These are phyloP conservation scores for Riparia riparia DNA, from an alignment of 2,113 vertebrate genomes.

Conservation along the genomic window DNA sequence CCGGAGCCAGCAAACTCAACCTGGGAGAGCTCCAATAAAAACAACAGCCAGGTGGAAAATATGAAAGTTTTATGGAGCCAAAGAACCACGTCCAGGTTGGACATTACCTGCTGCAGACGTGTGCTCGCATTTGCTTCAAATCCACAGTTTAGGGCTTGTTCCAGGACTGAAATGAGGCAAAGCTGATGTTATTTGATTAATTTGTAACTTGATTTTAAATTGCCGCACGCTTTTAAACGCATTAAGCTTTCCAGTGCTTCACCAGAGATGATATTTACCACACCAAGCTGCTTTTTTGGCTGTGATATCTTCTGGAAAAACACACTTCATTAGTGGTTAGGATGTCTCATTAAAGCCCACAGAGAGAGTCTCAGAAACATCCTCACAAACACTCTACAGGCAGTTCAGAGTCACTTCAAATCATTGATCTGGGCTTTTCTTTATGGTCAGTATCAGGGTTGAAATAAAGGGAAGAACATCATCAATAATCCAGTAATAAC, in stretches of 20 bases:
- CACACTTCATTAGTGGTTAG: background rate
- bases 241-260: background rate
- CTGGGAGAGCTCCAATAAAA: background rate
- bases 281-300: background rate
- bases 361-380: background rate
- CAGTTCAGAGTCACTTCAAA: background rate
- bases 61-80: background rate
- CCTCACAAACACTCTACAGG: background rate
- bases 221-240: background rate
- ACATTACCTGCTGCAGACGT: background rate
- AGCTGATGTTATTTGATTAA: background rate
- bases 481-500: background rate
- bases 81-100: background rate
- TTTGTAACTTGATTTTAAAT: background rate
- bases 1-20: background rate
- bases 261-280: background rate
- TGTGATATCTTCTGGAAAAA: background rate
- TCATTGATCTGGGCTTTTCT: background rate
- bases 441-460: background rate
- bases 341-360: background rate
- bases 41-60: background rate
- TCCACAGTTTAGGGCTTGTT: background rate
- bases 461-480: background rate
- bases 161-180: background rate
- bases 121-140: rapidly evolving